Percentiles rank a stretch among this genome's conserved stretches.
Conservation (phyloP, 2,797 vertebrate species). For the Clarias laeviceps region DNA sequence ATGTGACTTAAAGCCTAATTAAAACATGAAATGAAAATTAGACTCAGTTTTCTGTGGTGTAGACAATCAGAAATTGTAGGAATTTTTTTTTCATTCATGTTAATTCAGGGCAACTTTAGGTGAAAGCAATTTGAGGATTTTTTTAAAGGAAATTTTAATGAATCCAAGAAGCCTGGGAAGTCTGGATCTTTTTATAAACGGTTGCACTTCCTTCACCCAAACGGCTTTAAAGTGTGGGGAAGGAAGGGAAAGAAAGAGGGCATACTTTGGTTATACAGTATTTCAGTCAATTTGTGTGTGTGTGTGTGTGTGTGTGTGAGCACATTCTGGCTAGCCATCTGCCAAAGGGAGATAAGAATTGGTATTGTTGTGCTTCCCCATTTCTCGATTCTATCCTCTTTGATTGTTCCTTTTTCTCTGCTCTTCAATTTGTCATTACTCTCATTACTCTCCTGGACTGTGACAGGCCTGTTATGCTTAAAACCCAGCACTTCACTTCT, state of each 20-base stretch:
- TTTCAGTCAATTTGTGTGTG: not conserved
- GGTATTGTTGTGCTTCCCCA: not conserved
- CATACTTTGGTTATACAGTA: not conserved
- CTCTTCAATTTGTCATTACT: not conserved
- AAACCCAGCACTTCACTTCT: not conserved
- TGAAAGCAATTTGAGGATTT: not conserved
- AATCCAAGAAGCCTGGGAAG: not conserved
- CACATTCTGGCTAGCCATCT: not conserved
- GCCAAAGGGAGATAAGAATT: conserved; percentile 15
- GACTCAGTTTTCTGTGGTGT: not conserved
- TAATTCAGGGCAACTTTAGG: not conserved
- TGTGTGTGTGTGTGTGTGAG: not conserved
- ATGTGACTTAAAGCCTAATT: not conserved
- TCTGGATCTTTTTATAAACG: not conserved
- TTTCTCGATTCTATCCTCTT: conserved; percentile 14
- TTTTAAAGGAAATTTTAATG: not conserved
- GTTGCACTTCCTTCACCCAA: not conserved
- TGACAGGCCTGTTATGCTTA: not conserved
- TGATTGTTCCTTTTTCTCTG: not conserved
- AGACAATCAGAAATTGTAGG: not conserved
- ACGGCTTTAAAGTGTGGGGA: not conserved
- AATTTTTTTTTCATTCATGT: not conserved
- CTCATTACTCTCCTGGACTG: not conserved
- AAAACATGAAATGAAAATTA: not conserved
- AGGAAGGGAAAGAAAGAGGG: conserved; percentile 8